Conservation (phyloP, 2,797 vertebrate genomes). For the Pseudocheirus occidentalis region DNA sequence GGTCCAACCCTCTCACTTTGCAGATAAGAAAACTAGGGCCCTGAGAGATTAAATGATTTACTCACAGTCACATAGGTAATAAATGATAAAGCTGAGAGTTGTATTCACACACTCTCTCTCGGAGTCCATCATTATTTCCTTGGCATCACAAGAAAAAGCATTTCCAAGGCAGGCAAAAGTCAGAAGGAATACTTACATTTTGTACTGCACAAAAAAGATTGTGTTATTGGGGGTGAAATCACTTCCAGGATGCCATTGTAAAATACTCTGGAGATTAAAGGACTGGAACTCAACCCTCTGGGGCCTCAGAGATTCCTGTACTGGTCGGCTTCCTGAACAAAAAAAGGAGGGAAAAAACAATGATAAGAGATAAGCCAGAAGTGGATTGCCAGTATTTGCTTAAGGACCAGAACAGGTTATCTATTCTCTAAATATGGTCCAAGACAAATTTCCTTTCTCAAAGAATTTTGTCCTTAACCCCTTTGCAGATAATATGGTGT, state of each 20-base stretch:
- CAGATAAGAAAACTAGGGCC: not conserved
- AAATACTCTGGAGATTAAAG: slow-evolving; percentile 80
- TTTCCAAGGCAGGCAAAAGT: not conserved
- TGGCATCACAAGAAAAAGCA: not conserved
- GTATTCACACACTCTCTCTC: not conserved
- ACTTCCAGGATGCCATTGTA: slow-evolving; percentile 81
- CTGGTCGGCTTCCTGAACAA: slow-evolving; percentile 67
- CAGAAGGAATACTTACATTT: slow-evolving; percentile 81
- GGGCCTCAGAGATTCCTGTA: slow-evolving; percentile 71
- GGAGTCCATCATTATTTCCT: not conserved
- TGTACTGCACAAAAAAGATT: slow-evolving; percentile 84
- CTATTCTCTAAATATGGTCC: not conserved
- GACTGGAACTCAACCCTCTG: slow-evolving; percentile 82
- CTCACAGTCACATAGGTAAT: not conserved
- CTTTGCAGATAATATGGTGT: not conserved
- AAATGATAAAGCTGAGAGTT: not conserved
- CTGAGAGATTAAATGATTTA: not conserved
- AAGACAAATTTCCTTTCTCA: not conserved
- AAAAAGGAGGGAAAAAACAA: slow-evolving; percentile 24
- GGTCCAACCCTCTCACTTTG: not conserved
- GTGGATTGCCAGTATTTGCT: not conserved
- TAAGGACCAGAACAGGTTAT: not conserved
- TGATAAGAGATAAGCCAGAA: not conserved
- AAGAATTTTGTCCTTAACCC: not conserved
- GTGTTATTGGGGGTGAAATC: slow-evolving; percentile 29